A percentile compares a stretch with the other conserved stretches of the same genome.
Conservation (phyloP, 23 tunicate species). For the Corella eumyota region DNA sequence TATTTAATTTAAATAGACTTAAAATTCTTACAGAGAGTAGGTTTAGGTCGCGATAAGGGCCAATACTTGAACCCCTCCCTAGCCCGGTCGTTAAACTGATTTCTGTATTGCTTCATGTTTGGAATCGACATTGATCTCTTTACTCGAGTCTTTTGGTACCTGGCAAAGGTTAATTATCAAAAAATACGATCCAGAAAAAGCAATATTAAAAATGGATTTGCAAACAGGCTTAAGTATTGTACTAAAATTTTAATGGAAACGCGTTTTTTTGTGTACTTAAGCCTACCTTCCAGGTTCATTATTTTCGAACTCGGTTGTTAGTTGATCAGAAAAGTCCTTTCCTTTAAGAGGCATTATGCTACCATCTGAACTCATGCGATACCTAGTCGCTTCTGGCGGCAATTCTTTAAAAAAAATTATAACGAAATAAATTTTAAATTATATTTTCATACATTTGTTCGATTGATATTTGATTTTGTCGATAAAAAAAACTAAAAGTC, state of each 20-base stretch:
- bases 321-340: constrained; percentile 39
- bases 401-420: constrained; percentile 26
- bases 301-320: constrained; percentile 19
- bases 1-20: too few species aligned
- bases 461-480: neutral
- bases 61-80: constrained; percentile 84
- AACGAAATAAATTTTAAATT: neutral
- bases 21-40: constrained; percentile 76
- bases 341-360: constrained; percentile 67
- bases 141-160: constrained; percentile 39
- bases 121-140: constrained; percentile 34
- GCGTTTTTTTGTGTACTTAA: too few species aligned
- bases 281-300: constrained; percentile 37
- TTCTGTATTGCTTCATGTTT: constrained; percentile 70
- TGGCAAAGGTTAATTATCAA: too few species aligned
- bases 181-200: too few species aligned
- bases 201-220: too few species aligned
- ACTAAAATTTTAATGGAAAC: too few species aligned
- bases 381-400: constrained; percentile 51
- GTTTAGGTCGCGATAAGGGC: constrained; percentile 72
- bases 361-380: constrained; percentile 70
- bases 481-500: neutral
- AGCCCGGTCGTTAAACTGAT: constrained; percentile 77
- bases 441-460: too few species aligned
- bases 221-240: too few species aligned